Evolutionary conservation across 1,140 invertebrate genomes (phyloP), one percentile per base, ranked within the genome.

Genomic region (Copidosoma floridanum): DNA sequence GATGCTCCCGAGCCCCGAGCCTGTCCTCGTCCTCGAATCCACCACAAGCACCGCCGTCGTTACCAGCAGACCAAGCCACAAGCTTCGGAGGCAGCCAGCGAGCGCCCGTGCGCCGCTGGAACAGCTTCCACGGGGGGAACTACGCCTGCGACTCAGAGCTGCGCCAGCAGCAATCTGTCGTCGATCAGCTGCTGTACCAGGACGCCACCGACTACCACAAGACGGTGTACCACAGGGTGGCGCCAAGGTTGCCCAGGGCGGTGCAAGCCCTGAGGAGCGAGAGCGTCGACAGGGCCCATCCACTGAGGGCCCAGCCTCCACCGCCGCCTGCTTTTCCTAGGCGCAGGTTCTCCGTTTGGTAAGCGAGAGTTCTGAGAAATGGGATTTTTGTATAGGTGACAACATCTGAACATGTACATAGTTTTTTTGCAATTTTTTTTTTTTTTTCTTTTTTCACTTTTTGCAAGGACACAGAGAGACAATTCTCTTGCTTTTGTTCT

Each of bases 271-370:
- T 80, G 20, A 72, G 77, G 51, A 80, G 77, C 61, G 77, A 80
- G 43, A 78, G 76, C 37, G 77, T 80, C 48, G 78, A 80, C 65
- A 68, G 75, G 64, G 66, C 72, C 23, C 71, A 76, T 65, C 71
- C 75, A 16, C 68, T 63, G 8, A 72, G 72, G 58, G 78, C 68
- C 14, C 79, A 71, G 12, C 78, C 73, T 20, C 77, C 76, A 0
- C 78, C 73, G 35, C 77, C 76, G 0, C 77, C 78, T n/a, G 75
- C 78, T 7, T 80, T 81, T 64, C 80, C 80, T 3, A 66, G 78
- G 18, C 70, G 82, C 51, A 68, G 82, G 26, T 83, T 83, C 65
- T 83, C 82, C 57, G 82, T 83, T 47, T 84, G 82, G 82, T 83
- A 71, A 82, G 80, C n/a, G n/a, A n/a, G n/a, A n/a, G n/a, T n/a